These are phyloP conservation scores for Tenualosa thibaudeaui DNA, from an alignment of 2,797 vertebrate genomes.

Conservation along the genomic window DNA sequence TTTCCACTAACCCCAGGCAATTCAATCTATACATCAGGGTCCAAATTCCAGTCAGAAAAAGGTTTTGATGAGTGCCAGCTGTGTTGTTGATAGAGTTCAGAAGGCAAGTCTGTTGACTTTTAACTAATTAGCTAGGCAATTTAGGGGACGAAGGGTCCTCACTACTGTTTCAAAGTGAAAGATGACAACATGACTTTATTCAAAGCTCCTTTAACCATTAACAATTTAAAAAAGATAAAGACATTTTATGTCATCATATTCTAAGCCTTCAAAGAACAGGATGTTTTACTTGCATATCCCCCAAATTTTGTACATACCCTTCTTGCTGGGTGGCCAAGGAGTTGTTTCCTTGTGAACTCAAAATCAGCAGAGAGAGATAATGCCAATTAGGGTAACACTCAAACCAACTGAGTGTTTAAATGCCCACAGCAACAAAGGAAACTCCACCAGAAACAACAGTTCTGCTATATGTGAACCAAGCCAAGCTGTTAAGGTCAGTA, in stretches of 20 bases:
- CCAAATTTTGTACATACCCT: background rate
- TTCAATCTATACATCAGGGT: background rate
- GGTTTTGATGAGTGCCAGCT: background rate
- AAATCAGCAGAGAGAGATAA: conserved; percentile 17
- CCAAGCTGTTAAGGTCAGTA: background rate
- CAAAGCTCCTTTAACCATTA: background rate
- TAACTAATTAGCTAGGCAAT: background rate
- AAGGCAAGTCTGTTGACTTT: background rate
- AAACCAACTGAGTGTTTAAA: conserved; percentile 28
- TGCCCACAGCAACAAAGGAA: conserved; percentile 36
- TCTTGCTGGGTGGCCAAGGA: background rate
- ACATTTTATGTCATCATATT: background rate
- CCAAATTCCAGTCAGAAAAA: background rate
- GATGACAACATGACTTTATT: background rate
- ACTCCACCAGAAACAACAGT: background rate
- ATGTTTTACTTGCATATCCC: too few species aligned
- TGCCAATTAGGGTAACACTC: background rate
- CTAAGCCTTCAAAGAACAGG: too few species aligned
- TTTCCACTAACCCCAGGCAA: background rate
- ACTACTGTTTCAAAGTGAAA: background rate
- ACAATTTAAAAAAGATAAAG: too few species aligned
- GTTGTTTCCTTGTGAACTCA: background rate
- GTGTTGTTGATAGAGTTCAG: background rate
- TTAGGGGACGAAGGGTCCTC: background rate
- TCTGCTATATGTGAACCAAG: background rate